Evolutionary conservation across 2,888 invertebrate species (phyloP).

Genomic region (Limulus polyphemus): DNA sequence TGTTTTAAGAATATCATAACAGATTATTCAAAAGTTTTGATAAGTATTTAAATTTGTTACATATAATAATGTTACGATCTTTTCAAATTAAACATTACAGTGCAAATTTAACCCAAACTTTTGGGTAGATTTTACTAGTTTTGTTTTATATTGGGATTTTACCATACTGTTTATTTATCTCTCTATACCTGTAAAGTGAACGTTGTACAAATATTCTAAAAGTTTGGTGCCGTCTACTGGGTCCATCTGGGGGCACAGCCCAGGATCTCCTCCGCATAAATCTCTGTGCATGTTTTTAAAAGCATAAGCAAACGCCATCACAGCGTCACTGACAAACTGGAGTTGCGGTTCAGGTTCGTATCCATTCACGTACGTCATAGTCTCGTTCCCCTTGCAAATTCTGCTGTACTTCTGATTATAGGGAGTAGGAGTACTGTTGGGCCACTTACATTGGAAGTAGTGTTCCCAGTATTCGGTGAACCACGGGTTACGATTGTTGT

Average conservation of each 20-base stretch:
- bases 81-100: no score
- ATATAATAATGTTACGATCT: no score
- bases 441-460: conserved; percentile 64
- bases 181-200: conserved; percentile 80
- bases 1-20: no score
- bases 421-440: conserved; percentile 63
- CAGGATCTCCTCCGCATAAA: conserved; percentile 57
- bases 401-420: conserved; percentile 60
- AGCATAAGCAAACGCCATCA: conserved; percentile 89
- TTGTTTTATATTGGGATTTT: no score
- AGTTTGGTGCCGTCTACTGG: conserved; percentile 78
- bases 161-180: no score
- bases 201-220: conserved; percentile 66
- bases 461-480: conserved; percentile 94
- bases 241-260: conserved; percentile 68
- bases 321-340: conserved; percentile 92
- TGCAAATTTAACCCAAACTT: no score
- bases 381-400: conserved; percentile 62
- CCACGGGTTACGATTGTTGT: conserved; percentile 87
- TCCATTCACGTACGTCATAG: conserved; percentile 58
- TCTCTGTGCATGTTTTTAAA: conserved; percentile 65
- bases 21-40: no score
- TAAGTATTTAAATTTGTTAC: no score
- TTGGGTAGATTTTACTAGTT: no score
- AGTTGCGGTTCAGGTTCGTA: conserved; percentile 75